phyloP scores from a whole-genome alignment of 2,888 invertebrate species.

The Frankliniella intonsa region DNA sequence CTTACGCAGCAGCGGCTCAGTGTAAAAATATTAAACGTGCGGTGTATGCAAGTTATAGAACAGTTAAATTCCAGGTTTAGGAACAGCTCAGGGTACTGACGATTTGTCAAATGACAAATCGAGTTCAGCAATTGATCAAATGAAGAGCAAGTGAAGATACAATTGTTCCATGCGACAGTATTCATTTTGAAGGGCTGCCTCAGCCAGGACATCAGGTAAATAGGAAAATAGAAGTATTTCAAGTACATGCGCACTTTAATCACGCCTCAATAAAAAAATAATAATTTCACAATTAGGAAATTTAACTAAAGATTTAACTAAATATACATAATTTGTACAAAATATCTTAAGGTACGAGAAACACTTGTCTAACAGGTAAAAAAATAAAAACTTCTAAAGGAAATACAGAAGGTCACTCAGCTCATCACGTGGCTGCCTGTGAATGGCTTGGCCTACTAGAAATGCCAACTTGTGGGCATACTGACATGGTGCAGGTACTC shows the following conservation, averaged over 20 bases:
- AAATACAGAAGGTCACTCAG: conserved; percentile 65
- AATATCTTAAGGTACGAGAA: neutral
- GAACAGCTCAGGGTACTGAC: no score
- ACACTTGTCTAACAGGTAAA: neutral
- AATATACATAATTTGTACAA: neutral
- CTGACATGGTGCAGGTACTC: conserved; percentile 90
- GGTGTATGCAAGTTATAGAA: no score
- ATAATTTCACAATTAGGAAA: neutral
- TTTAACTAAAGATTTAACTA: neutral
- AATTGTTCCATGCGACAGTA: no score
- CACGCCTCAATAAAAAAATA: neutral
- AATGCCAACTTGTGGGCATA: conserved; percentile 93
- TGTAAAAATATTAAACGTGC: no score
- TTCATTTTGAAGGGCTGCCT: no score
- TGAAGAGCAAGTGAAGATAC: no score
- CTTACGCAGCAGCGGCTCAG: no score
- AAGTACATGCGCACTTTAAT: neutral
- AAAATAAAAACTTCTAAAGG: conserved; percentile 49
- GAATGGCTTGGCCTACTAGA: conserved; percentile 75
- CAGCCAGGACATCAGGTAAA: no score
- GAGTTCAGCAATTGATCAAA: no score
- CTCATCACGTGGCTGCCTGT: conserved; percentile 57
- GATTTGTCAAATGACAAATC: no score
- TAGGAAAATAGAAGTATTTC: no score
- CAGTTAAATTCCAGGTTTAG: no score